Percentiles rank a stretch among this genome's conserved stretches.
Evolutionary conservation across 1,140 invertebrate genomes (phyloP).

Genomic region (Rhagoletis pomonella): DNA sequence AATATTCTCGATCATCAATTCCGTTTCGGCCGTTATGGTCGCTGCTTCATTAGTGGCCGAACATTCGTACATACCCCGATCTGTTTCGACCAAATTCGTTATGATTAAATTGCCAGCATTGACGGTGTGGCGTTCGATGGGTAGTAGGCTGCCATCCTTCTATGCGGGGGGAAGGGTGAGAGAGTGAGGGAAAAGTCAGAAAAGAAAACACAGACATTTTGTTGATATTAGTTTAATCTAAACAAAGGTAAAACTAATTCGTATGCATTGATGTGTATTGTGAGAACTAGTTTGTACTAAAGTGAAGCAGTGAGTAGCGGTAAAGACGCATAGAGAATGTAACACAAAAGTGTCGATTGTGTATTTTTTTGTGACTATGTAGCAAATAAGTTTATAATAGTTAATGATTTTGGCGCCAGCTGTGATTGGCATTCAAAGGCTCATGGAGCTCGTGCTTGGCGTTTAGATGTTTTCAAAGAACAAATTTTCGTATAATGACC

Average conservation of each 20-base stretch:
- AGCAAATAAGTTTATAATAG: constrained; percentile 10
- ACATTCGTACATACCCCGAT: constrained; percentile 94
- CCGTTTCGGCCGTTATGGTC: constrained; percentile 89
- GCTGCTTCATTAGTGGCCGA: constrained; percentile 93
- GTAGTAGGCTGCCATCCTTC: constrained; percentile 85
- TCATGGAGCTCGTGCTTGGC: not conserved
- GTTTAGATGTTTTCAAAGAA: not conserved
- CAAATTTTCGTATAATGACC: not conserved
- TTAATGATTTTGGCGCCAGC: not conserved
- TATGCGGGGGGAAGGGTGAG: constrained; percentile 63
- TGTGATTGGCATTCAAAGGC: constrained; percentile 1
- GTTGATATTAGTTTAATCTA: not conserved
- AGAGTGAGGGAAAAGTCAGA: not conserved
- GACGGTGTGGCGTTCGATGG: constrained; percentile 81
- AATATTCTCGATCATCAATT: constrained; percentile 90
- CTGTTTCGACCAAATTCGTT: constrained; percentile 85
- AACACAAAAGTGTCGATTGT: not conserved
- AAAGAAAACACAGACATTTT: not conserved
- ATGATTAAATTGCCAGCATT: constrained; percentile 92
- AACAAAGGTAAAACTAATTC: not conserved
- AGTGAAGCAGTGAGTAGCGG: not conserved
- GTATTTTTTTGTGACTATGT: not conserved
- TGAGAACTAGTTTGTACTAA: constrained; percentile 1
- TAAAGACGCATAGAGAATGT: not conserved
- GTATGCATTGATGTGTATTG: not conserved